phyloP scores from a whole-genome alignment of 2,113 vertebrate species.

The Rhabdornis inornatus region DNA sequence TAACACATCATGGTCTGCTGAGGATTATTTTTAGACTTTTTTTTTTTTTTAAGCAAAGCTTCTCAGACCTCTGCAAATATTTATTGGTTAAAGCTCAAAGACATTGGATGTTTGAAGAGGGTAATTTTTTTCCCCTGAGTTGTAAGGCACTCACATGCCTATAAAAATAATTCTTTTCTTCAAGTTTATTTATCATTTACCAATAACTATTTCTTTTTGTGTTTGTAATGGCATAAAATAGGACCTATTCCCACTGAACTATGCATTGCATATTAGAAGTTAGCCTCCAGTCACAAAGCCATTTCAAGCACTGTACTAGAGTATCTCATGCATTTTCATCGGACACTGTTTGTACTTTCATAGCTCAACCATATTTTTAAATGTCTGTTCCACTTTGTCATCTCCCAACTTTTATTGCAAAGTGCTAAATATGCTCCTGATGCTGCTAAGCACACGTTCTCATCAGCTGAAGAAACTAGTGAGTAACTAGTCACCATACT shows the following conservation, averaged over 20 bases:
- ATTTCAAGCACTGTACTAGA: neutral
- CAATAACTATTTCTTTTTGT: neutral
- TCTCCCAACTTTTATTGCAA: neutral
- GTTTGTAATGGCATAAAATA: neutral
- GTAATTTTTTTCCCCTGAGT: neutral
- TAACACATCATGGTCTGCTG: neutral
- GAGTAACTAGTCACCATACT: neutral
- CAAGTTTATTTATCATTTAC: conserved; percentile 13
- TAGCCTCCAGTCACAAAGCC: neutral
- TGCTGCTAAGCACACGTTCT: neutral
- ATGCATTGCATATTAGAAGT: neutral
- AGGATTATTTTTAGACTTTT: neutral
- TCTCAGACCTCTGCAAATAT: neutral
- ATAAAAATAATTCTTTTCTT: conserved; percentile 10
- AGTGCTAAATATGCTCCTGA: conserved; percentile 19
- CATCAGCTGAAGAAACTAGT: neutral
- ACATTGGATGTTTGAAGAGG: neutral
- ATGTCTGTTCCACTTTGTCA: conserved; percentile 23
- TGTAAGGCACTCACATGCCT: neutral
- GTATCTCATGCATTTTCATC: neutral
- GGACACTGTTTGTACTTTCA: neutral
- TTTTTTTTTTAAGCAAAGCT: neutral
- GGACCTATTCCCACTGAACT: neutral
- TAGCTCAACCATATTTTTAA: conserved; percentile 21
- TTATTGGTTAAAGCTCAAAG: neutral